Evolutionary conservation across 64 coral and sea anemone species (phyloP).

Genomic region (Cladopsammia gracilis): DNA sequence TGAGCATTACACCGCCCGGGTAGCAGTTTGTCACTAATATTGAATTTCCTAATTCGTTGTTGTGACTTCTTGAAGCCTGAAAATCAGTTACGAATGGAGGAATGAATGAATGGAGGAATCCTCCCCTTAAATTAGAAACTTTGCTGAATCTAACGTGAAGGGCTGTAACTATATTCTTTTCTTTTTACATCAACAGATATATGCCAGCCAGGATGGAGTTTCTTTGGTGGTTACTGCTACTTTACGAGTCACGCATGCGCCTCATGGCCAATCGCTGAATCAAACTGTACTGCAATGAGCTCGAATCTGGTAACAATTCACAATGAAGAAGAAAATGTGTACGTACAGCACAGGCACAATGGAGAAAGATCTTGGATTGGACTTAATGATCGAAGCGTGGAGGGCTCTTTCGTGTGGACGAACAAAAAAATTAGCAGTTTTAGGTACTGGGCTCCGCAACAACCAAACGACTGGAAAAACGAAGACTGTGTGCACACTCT

Average conservation of each 20-base stretch:
- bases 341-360: conserved; percentile 43
- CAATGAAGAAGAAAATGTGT: conserved; percentile 54
- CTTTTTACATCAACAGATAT: conserved; percentile 16
- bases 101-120: too few relatives aligned
- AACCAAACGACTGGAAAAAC: conserved; percentile 15
- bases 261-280: conserved; percentile 28
- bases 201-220: conserved; percentile 67
- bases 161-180: too few relatives aligned
- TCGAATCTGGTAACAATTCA: conserved; percentile 29
- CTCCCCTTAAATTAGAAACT: too few relatives aligned
- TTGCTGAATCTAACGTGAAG: too few relatives aligned
- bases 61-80: too few relatives aligned
- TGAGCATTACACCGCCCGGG: too few relatives aligned
- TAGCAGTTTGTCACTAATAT: too few relatives aligned
- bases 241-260: conserved; percentile 16
- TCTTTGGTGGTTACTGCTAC: conserved; percentile 63
- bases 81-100: too few relatives aligned
- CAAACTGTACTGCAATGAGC: not conserved
- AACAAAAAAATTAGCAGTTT: conserved; percentile 42
- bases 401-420: conserved; percentile 45
- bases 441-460: conserved; percentile 53
- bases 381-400: conserved; percentile 20
- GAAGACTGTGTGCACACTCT: conserved; percentile 56
- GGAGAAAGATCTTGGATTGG: conserved; percentile 56
- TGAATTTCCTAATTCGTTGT: too few relatives aligned